Base-by-base conservation (phyloP, 2,113 vertebrate species). In the Gymnobelideus leadbeateri region DNA sequence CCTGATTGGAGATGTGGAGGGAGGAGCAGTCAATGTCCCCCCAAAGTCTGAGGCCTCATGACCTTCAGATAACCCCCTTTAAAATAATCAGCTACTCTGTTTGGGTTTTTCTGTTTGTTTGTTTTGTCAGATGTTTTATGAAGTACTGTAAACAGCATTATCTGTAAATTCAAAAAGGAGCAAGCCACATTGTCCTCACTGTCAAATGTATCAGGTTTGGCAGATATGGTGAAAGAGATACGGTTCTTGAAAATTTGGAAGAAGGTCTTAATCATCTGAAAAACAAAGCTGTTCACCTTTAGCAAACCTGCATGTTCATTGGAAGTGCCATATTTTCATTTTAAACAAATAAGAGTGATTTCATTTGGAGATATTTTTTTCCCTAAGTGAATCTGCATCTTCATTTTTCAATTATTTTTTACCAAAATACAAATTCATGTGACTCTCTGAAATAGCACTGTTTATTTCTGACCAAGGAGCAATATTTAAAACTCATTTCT, bases 101-200 rank as follows among this genome's bases (percentile, higher is more conserved):
- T 43, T 84, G 19, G 52, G 3, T 51, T 16, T n/a, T 19, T 11
- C 11, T 26, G 11, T 26, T 31, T 26, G 11, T 26, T 31, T 2
- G 57, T 61, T 31, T 31, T 99, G 99, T 99, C 99, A 99, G 99
- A 99, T 99, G 99, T 99, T 99, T 99, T 54, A 99, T 99, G 99
- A 99, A 99, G 99, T 99, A 99, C 99, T 99, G 99, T 99, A 99
- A 99, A 99, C 99, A 99, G 99, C 99, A 99, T 99, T 99, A 99
- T 99, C 99, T 99, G 99, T 99, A 99, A 99, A 99, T 61, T 61
- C 99, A 99, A 99, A 99, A 99, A 99, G 99, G 99, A 99, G 99
- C 99, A 99, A 99, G 99, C 99, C 98, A 99, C 99, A 99, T 99
- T 99, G 99, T 99, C 99, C 99, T 99, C 98, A 98, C 99, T 99